Base-by-base conservation (phyloP, 2,888 invertebrate species). In the Philopedon plagiatum region DNA sequence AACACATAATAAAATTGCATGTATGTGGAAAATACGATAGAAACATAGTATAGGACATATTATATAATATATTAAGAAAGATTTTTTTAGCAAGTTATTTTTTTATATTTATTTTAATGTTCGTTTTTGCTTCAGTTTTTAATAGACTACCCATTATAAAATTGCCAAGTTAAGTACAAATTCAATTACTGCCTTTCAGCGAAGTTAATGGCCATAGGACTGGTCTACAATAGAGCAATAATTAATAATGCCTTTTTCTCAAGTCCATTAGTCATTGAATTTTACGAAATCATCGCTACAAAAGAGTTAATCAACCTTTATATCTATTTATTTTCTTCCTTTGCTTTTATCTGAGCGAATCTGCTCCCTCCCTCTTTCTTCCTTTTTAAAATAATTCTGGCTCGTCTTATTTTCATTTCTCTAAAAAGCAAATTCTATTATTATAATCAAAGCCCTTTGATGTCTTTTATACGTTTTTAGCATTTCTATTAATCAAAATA, bases 291-390 rank as follows among this genome's bases (percentile, higher is more conserved):
- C 57, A 57, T 57, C 21, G 7, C 46, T 32, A 65, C 57, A 65
- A 65, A 65, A 65, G 65, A 46, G 56, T 56, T 56, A 65, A 65
- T 65, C 65, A 65, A 57, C 65, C 64, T 44, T 64, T 57, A 26
- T 65, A 65, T 65, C 65, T 57, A 65, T 65, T 65, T 57, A 65
- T 65, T 57, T 65, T 65, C 54, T 41, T 56, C 32, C 32, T 65
- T 46, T 41, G 37, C 44, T 51, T 63, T 63, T 37, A 63, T 51
- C 63, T 57, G n/a, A n/a, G 37, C 13, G 37, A 57, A 32, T 57
- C 57, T 54, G 15, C 29, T 29, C 29, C 32, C 49, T 54, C 29
- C n/a, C n/a, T n/a, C n/a, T 29, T 54, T 54, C 29, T 54, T 54
- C 29, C 29, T 54, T 29, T 54, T 29, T 29, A 49, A 23, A 9